Evolutionary conservation across 2,113 vertebrate genomes (phyloP), one percentile per base, ranked within the genome.

Genomic region (Phylloscopus trochilus): DNA sequence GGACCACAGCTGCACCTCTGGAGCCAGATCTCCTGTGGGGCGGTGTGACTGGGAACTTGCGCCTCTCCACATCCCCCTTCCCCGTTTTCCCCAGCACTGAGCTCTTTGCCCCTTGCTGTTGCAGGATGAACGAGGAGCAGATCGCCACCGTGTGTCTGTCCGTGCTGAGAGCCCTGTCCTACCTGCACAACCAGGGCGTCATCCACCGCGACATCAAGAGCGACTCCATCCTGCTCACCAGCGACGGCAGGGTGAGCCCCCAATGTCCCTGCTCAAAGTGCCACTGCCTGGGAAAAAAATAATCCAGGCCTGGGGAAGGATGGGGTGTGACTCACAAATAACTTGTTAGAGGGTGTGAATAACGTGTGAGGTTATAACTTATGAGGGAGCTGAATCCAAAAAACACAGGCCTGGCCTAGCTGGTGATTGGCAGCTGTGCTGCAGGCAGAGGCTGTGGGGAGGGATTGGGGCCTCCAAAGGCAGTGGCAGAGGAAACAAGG

Each of bases 131-230:
- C 27, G 99, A 99, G 98, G 99, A 99, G 95, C 99, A 99, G 98
- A 99, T 99, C 46, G 99, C 99, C 9, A 99, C 99, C 0, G 99
- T 99, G 72, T 99, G 99, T 93, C 81, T 99, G 96, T 99, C 99
- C 0, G 99, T 99, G 90, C 98, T 99, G 90, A 98, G 98, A 95
- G 99, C 99, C 4, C 98, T 99, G 92, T 99, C 99, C 72, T 99
- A 99, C 96, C 98, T 99, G 90, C 99, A 99, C 97, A 99, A 98
- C 31, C 99, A 99, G 97, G 99, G 99, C 6, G 99, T 99, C 96
- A 99, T 99, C 97, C 99, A 99, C 98, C 98, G 99, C 4, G 99
- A 99, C 97, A 99, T 99, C 92, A 99, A 99, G 97, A 99, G 99
- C 22, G 99, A 99, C 97, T 99, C 99, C 84, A 99, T 99, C 93